Conservation (phyloP, 1,140 invertebrate species). For the Lepidurus arcticus region DNA sequence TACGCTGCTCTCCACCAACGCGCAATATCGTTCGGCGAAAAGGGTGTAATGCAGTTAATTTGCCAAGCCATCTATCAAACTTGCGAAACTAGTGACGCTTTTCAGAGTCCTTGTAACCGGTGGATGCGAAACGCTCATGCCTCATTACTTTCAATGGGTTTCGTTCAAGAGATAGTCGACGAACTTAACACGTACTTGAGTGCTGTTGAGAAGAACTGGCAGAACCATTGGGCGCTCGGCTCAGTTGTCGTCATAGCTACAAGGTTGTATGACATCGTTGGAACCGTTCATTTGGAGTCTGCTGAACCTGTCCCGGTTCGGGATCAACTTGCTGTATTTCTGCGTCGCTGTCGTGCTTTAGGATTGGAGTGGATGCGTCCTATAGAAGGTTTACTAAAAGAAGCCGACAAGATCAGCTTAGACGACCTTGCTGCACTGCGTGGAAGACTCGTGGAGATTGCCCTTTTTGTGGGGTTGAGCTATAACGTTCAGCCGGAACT, state of each 20-base stretch:
- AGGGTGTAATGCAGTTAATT: conserved; percentile 34
- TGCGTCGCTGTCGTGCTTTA: background rate
- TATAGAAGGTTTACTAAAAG: background rate
- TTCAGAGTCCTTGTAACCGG: background rate
- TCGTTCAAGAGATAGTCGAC: conserved; percentile 24
- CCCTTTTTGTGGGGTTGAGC: background rate
- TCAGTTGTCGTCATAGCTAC: background rate
- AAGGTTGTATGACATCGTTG: background rate
- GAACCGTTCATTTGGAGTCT: background rate
- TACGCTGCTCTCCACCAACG: conserved; percentile 26
- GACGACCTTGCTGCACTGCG: background rate
- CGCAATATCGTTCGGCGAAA: conserved; percentile 28
- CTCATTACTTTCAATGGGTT: conserved; percentile 22
- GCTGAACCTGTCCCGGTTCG: background rate
- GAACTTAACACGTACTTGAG: background rate
- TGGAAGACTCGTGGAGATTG: background rate
- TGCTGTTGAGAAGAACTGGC: background rate
- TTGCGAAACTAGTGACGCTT: background rate
- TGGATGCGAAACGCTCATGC: conserved; percentile 22
- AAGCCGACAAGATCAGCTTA: background rate
- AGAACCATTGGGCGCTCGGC: background rate
- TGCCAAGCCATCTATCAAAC: conserved; percentile 35
- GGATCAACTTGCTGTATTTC: background rate
- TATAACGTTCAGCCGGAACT: background rate
- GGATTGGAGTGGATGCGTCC: background rate